phyloP scores from a whole-genome alignment of 2,888 invertebrate genomes.

The Ephialtes manifestator region DNA sequence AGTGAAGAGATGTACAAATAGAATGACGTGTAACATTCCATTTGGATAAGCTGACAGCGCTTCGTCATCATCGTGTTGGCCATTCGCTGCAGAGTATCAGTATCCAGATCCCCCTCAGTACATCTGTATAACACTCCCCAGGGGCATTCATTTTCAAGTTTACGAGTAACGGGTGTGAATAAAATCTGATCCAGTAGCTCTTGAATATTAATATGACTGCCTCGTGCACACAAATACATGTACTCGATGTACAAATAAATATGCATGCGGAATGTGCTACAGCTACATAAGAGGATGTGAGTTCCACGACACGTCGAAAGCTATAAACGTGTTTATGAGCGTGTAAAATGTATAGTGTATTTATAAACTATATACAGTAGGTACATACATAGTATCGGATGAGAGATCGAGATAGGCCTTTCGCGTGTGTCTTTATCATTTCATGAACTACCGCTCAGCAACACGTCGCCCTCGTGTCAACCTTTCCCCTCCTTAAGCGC shows the following conservation, averaged over 20 bases:
- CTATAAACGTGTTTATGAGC: conserved; percentile 64
- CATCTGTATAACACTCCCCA: conserved; percentile 56
- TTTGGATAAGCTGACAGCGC: conserved; percentile 10
- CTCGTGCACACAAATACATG: conserved; percentile 28
- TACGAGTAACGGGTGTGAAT: conserved; percentile 78
- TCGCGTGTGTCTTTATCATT: conserved; percentile 23
- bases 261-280: neutral
- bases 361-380: neutral
- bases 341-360: neutral
- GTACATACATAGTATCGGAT: conserved; percentile 1
- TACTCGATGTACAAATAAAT: conserved; percentile 53
- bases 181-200: conserved; percentile 80
- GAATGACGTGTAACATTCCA: conserved; percentile 11
- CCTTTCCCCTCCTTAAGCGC: neutral
- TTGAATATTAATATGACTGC: conserved; percentile 79
- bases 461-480: neutral
- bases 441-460: conserved; percentile 21
- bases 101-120: conserved; percentile 60
- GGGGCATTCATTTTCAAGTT: conserved; percentile 74
- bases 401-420: conserved; percentile 19
- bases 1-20: neutral
- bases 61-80: conserved; percentile 25
- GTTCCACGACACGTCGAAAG: conserved; percentile 26
- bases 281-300: conserved; percentile 7
- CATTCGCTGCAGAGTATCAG: conserved; percentile 58